These are phyloP conservation scores for Macrotis lagotis DNA, from an alignment of 2,113 vertebrate species.

Conservation along the genomic window DNA sequence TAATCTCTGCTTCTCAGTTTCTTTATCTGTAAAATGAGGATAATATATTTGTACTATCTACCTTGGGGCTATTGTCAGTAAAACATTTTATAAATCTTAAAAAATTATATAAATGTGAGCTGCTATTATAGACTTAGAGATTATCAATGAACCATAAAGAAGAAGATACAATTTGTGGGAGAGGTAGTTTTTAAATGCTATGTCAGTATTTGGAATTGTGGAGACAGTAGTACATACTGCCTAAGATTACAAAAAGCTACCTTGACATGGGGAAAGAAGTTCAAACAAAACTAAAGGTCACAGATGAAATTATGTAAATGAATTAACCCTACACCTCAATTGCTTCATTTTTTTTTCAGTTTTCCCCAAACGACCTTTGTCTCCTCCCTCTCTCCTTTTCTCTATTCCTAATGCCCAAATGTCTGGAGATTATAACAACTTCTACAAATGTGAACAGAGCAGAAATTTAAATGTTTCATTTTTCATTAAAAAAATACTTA, in stretches of 20 bases:
- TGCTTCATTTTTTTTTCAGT: neutral
- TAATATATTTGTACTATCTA: neutral
- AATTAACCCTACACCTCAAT: neutral
- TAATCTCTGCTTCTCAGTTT: neutral
- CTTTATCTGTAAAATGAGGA: neutral
- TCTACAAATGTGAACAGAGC: neutral
- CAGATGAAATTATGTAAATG: slow-evolving; percentile 22
- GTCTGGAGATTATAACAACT: slow-evolving; percentile 45
- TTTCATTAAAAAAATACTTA: neutral
- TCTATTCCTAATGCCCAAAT: neutral
- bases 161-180: slow-evolving; percentile 55
- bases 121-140: slow-evolving; percentile 51
- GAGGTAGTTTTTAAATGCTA: slow-evolving; percentile 48
- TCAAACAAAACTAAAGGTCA: slow-evolving; percentile 27
- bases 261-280: slow-evolving; percentile 33
- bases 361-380: slow-evolving; percentile 1
- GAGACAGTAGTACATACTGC: slow-evolving; percentile 55
- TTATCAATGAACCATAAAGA: slow-evolving; percentile 31
- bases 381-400: neutral
- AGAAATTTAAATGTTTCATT: slow-evolving; percentile 31
- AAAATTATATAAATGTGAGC: neutral
- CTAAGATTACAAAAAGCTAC: slow-evolving; percentile 12
- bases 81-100: neutral
- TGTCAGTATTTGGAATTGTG: slow-evolving; percentile 58
- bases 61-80: neutral